Evolutionary conservation across 1,140 invertebrate genomes (phyloP).

Genomic region (Musca domestica): DNA sequence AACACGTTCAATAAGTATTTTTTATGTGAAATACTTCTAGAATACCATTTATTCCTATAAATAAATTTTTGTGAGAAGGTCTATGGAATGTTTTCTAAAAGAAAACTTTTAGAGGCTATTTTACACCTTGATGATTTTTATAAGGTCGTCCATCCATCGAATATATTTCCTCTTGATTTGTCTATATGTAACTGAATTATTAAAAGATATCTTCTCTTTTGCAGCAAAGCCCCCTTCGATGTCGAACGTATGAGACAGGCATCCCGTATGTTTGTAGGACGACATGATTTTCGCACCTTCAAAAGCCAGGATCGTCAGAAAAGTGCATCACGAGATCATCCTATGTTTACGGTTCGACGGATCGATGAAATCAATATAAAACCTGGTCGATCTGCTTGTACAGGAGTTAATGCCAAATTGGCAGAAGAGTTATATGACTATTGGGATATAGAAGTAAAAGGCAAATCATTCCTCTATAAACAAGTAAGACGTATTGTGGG

Average conservation of each 20-base stretch:
- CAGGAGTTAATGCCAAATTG: constrained; percentile 43
- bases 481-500: constrained; percentile 75
- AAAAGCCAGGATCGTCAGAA: constrained; percentile 53
- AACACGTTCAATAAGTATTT: too few relatives aligned
- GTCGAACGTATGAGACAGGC: constrained; percentile 59
- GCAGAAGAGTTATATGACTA: constrained; percentile 58
- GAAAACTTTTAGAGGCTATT: too few relatives aligned
- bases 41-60: too few relatives aligned
- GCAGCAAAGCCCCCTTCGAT: constrained; percentile 60
- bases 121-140: too few relatives aligned
- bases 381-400: constrained; percentile 53
- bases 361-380: constrained; percentile 57
- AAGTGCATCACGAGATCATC: constrained; percentile 44
- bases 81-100: too few relatives aligned
- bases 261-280: constrained; percentile 60
- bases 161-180: too few relatives aligned
- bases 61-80: too few relatives aligned
- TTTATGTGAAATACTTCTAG: too few relatives aligned
- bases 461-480: constrained; percentile 70
- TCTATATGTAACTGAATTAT: too few relatives aligned
- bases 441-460: constrained; percentile 64
- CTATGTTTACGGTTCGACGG: constrained; percentile 54
- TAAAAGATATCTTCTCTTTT: constrained; percentile 37
- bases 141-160: too few relatives aligned
- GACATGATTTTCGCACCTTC: constrained; percentile 72